phyloP scores from a whole-genome alignment of 2,888 invertebrate genomes.

The Lordiphosa andalusiaca region DNA sequence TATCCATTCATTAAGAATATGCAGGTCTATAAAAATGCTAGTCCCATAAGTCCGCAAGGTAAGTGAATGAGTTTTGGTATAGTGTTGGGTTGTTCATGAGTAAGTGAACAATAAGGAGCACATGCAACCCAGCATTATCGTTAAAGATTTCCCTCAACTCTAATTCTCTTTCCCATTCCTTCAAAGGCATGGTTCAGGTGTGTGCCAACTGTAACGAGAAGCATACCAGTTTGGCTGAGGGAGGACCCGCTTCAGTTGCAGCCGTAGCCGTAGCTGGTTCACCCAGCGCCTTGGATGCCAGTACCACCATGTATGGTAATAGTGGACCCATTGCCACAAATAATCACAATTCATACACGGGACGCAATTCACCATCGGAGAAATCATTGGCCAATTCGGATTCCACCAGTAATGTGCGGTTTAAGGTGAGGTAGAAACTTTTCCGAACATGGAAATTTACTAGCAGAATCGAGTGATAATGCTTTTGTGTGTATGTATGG shows the following conservation, averaged over 20 bases:
- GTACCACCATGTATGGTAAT: conserved; percentile 54
- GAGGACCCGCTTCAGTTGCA: conserved; percentile 70
- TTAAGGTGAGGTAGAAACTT: conserved; percentile 74
- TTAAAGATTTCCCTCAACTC: conserved; percentile 1
- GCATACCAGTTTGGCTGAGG: conserved; percentile 82
- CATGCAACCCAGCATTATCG: too few species aligned
- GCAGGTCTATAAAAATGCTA: conserved; percentile 90
- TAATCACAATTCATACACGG: conserved; percentile 30
- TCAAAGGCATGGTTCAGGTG: conserved; percentile 89
- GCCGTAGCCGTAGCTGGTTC: conserved; percentile 36
- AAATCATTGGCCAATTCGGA: conserved; percentile 79
- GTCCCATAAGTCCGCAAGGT: conserved; percentile 94
- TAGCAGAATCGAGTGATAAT: conserved; percentile 51
- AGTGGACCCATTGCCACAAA: conserved; percentile 28
- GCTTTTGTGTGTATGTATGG: conserved; percentile 9
- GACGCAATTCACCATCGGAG: conserved; percentile 79
- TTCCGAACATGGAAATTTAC: conserved; percentile 65
- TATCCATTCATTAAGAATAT: conserved; percentile 93
- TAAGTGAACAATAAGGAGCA: too few species aligned
- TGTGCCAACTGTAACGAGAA: conserved; percentile 92
- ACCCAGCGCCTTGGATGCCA: conserved; percentile 44
- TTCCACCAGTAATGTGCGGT: conserved; percentile 79
- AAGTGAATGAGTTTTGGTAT: conserved; percentile 48
- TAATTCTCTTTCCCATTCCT: conserved; percentile 14
- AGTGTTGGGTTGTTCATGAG: too few species aligned